Evolutionary conservation across 2,888 invertebrate species (phyloP), one percentile per base, ranked within the genome.

Genomic region (Pseudeuparius sepicola): DNA sequence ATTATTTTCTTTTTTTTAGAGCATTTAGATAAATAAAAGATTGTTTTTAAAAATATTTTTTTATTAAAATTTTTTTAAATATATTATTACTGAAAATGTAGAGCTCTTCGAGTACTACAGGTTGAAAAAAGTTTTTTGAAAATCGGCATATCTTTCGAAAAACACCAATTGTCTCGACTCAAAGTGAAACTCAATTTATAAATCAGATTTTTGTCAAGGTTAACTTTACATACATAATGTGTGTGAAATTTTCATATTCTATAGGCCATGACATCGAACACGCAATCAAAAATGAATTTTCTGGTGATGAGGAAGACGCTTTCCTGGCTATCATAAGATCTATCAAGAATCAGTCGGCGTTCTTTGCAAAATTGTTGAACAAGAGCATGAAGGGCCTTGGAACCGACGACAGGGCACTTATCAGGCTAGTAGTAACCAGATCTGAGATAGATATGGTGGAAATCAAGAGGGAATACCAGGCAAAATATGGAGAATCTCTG

Each of bases 301-400:
- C 86, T 3, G 89, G 88, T 0, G 86, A 88, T 52, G 61, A 71
- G 31, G 78, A 84, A 64, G 76, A 81, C 50, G 88, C 84, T 12
- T 66, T 89, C 18, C 63, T 86, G 45, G 84, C 88, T 39, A 82
- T 89, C 34, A 81, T 84, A 37, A 78, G 79, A 59, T 79, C 81
- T 43, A 81, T 85, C 1, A 78, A 77, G 53, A 82, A 87, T 60
- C 77, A 81, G 60, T 70, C 83, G 1, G 71, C 73, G 18, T 93
- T 81, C 68, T 92, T 89, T 64, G 92, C 92, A 0, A 81, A 85
- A 55, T 75, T 82, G 25, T 67, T 93, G 33, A 78, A 89, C 63
- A 79, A 84, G 55, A 78, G 85, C 34, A 88, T 93, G 87, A 83
- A 82, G 56, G 92, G 93, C 3, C 60, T 84, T 44, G 93, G 93